Conservation (phyloP, 2,113 vertebrate genomes). For the Tachycineta bicolor region DNA sequence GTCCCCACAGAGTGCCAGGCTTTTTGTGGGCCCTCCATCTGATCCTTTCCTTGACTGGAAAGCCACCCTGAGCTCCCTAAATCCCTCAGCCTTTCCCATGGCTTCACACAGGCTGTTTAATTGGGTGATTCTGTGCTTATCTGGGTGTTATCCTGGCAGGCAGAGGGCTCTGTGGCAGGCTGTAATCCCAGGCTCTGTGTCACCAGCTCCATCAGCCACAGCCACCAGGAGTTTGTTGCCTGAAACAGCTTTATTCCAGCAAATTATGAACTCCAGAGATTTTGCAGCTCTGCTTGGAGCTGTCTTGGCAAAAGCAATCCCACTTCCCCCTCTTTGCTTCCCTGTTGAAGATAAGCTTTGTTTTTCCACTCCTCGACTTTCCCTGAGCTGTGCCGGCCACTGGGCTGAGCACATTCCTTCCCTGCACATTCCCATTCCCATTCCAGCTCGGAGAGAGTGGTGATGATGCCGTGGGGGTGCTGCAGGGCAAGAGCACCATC, state of each 20-base stretch:
- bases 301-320: neutral
- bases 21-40: neutral
- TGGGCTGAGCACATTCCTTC: neutral
- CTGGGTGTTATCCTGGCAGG: neutral
- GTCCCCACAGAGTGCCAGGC: rapidly evolving
- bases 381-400: neutral
- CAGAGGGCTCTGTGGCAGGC: neutral
- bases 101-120: neutral
- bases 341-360: neutral
- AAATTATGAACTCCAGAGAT: neutral
- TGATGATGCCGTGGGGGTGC: neutral
- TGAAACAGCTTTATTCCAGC: neutral
- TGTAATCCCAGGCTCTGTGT: neutral
- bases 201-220: neutral
- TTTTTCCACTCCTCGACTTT: neutral
- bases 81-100: neutral
- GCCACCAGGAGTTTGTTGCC: neutral
- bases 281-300: neutral
- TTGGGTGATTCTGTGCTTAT: neutral
- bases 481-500: neutral
- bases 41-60: neutral
- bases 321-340: neutral
- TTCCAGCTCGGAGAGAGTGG: neutral
- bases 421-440: neutral
- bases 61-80: neutral